Evolutionary conservation across 2,797 vertebrate genomes (phyloP), one percentile per base, ranked within the genome.

Genomic region (Thalassophryne amazonica): DNA sequence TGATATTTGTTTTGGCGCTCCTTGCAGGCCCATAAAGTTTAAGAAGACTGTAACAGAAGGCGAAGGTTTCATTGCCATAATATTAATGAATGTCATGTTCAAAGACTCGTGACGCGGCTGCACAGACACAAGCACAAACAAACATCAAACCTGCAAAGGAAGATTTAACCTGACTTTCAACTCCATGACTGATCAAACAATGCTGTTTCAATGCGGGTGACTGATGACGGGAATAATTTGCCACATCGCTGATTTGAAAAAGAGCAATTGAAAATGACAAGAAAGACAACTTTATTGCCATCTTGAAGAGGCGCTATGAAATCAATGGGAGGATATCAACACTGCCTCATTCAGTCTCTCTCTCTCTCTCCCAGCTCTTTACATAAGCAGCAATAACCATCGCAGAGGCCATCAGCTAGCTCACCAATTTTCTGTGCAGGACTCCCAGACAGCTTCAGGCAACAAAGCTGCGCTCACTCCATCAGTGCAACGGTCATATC

Each of bases 271-370:
- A 79, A 77, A 81, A 86, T 76, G 83, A 78, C 86, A 89, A 65
- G 60, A 73, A 66, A 85, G 84, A 81, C 78, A 75, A 85, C 76
- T 87, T 76, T 70, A 81, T 77, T 73, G 80, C 85, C 83, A 80
- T 81, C 76, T 78, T 73, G 71, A 85, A 88, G 69, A 70, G 73
- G 78, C 88, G 89, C 84, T 81, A 76, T 81, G 70, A 86, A 89
- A 88, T 89, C 87, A 86, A 86, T 88, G 77, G 56, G 69, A 66
- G 28, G 41, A 82, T 78, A 90, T 89, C 87, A 88, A 89, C 84
- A 61, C 55, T 0, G 19, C 36, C 58, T 69, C 65, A 41, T 33
- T 18, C 24, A 8, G 13, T 45, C 60, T 16, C 41, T n/a, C 38
- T 21, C 45, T 34, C 42, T 64, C 55, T 41, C 23, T 41, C 33